Percentiles rank a stretch among this genome's conserved stretches.
phyloP scores from a whole-genome alignment of 2,888 invertebrate species.

The Willowsia nigromaculata region DNA sequence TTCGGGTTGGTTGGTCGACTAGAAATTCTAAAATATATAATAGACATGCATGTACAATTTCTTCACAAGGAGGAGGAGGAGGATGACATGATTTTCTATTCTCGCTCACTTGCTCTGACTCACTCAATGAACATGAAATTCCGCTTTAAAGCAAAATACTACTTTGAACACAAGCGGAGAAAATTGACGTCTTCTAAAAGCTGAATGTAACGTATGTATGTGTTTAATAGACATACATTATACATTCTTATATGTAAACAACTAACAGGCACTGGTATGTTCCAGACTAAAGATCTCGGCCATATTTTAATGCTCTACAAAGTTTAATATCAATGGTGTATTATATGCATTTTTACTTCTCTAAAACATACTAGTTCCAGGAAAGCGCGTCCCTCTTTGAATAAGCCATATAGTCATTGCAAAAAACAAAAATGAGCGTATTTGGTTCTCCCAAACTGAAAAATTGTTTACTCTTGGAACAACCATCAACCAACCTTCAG shows the following conservation, averaged over 20 bases:
- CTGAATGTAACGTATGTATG: background rate
- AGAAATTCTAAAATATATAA: slow-evolving; percentile 9
- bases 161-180: slow-evolving; percentile 17
- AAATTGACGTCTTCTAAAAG: slow-evolving; percentile 59
- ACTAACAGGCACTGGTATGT: background rate
- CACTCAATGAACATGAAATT: slow-evolving; percentile 65
- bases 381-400: background rate
- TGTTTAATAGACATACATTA: background rate
- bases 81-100: slow-evolving; percentile 66
- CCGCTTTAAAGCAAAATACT: slow-evolving; percentile 60
- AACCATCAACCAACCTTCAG: slow-evolving; percentile 33
- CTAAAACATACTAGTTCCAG: background rate
- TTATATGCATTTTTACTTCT: background rate
- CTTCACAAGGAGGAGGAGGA: background rate
- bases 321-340: background rate
- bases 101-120: slow-evolving; percentile 27
- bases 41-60: slow-evolving; percentile 20
- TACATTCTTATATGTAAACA: background rate
- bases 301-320: background rate
- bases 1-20: slow-evolving; percentile 30
- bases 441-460: background rate
- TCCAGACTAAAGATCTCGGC: background rate
- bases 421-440: background rate
- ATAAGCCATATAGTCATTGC: background rate
- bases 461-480: slow-evolving; percentile 33